Evolutionary conservation across 2,113 vertebrate genomes (phyloP), one percentile per base, ranked within the genome.

Genomic region (Bostrychus sinensis): DNA sequence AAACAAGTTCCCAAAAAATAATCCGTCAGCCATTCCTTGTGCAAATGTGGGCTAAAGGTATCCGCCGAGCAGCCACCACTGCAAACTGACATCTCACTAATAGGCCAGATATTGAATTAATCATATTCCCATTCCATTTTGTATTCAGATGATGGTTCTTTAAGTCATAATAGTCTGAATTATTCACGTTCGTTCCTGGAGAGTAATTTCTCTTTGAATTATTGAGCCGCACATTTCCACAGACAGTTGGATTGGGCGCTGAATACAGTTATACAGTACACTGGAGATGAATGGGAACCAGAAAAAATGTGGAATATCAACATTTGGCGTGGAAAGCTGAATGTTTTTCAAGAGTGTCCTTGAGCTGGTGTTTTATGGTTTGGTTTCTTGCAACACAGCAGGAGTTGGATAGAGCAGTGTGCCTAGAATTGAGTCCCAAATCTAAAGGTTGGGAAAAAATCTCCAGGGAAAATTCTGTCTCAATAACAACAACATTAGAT

Each of bases 91-190:
- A 16, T 53, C 63, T 62, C 66, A 69, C 73, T 78, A 81, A 85
- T 87, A 82, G 83, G 78, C 85, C 86, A 89, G 85, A 90, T 89
- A 87, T 89, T 89, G 71, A 87, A 91, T 93, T 82, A 89, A 89
- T 91, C 88, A 91, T 87, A 74, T 79, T 70, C 64, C 57, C 67
- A n/a, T n/a, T 78, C 63, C 70, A 71, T 79, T 78, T 65, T 59
- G 62, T 42, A 71, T 77, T 83, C 76, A 65, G 81, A 80, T 67
- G 83, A 80, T 86, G 64, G 77, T 90, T 89, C 85, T 83, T 89
- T 72, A 85, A 92, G 90, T 91, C 88, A 91, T 92, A 92, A 91
- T 89, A 89, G 75, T 20, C 77, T 92, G 73, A 91, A 93, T 92
- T 91, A 93, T 93, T 92, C 88, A 92, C 74, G 63, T 72, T 69